These are phyloP conservation scores for Synergus itoensis DNA, from an alignment of 2,888 invertebrate genomes.

Conservation along the genomic window DNA sequence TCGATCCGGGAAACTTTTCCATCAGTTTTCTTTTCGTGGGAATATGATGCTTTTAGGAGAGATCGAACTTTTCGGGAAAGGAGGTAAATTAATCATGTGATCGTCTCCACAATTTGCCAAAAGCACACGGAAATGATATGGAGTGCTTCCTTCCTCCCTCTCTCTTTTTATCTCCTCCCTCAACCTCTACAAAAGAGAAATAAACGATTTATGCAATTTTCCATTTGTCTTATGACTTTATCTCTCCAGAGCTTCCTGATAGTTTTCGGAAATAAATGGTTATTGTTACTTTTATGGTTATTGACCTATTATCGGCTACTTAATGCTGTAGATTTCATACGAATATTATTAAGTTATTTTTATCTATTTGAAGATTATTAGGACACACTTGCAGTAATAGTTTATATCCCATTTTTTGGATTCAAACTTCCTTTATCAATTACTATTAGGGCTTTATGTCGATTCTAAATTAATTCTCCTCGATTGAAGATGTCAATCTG, in stretches of 20 bases:
- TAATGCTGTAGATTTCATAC: too few species aligned
- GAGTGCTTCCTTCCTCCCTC: background rate
- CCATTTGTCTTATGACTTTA: conserved; percentile 4
- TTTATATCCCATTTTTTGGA: too few species aligned
- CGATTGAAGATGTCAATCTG: background rate
- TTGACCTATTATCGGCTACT: too few species aligned
- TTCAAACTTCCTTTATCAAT: background rate
- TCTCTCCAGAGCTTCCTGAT: background rate
- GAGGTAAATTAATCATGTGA: conserved; percentile 19
- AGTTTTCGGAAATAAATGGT: conserved; percentile 17
- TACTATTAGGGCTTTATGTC: background rate
- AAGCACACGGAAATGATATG: conserved; percentile 9
- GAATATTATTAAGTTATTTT: too few species aligned
- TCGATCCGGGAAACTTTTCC: background rate
- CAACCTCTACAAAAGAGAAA: background rate
- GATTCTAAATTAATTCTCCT: conserved; percentile 18
- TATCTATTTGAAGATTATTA: too few species aligned
- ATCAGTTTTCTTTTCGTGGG: background rate
- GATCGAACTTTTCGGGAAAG: background rate
- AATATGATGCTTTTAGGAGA: background rate
- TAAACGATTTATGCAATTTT: conserved; percentile 6
- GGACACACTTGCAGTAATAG: too few species aligned
- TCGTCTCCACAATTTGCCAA: conserved; percentile 5
- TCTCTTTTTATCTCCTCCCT: background rate
- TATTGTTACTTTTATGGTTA: background rate